A percentile compares a stretch with the other conserved stretches of the same genome.
These are phyloP conservation scores for Ochropleura plecta DNA, from an alignment of 2,888 invertebrate species.

Conservation along the genomic window DNA sequence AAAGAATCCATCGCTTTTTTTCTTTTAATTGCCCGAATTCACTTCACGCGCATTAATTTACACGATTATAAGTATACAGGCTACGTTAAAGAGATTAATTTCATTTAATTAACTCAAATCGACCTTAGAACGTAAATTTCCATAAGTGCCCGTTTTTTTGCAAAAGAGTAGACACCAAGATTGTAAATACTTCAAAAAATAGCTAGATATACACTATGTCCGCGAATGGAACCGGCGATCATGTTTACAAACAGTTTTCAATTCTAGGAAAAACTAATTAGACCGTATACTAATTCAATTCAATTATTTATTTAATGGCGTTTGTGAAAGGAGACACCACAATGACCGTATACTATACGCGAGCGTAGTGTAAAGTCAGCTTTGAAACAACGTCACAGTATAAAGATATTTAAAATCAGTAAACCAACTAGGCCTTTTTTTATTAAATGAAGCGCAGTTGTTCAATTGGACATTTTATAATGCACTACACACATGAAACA, in stretches of 20 bases:
- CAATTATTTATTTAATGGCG: too few relatives aligned
- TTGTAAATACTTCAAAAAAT: constrained; percentile 15
- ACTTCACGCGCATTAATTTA: too few relatives aligned
- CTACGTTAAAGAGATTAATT: too few relatives aligned
- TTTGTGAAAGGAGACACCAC: too few relatives aligned
- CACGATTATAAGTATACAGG: too few relatives aligned
- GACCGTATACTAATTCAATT: too few relatives aligned
- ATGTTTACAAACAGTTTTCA: background rate
- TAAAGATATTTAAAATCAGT: background rate
- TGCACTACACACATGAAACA: background rate
- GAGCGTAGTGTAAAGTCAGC: background rate
- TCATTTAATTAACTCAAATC: too few relatives aligned
- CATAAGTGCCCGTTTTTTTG: too few relatives aligned
- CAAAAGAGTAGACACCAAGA: constrained; percentile 24
- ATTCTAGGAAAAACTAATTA: background rate
- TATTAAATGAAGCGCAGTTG: background rate
- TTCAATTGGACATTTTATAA: background rate
- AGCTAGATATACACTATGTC: background rate
- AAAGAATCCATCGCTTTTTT: too few relatives aligned
- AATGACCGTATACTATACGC: too few relatives aligned
- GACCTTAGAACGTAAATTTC: too few relatives aligned
- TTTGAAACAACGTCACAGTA: background rate
- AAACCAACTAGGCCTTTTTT: background rate
- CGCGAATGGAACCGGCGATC: background rate
- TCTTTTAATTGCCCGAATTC: too few relatives aligned